A percentile compares a stretch with the other conserved stretches of the same genome.
Conservation (phyloP, 2,797 vertebrate species). For the Clarias fuscus region DNA sequence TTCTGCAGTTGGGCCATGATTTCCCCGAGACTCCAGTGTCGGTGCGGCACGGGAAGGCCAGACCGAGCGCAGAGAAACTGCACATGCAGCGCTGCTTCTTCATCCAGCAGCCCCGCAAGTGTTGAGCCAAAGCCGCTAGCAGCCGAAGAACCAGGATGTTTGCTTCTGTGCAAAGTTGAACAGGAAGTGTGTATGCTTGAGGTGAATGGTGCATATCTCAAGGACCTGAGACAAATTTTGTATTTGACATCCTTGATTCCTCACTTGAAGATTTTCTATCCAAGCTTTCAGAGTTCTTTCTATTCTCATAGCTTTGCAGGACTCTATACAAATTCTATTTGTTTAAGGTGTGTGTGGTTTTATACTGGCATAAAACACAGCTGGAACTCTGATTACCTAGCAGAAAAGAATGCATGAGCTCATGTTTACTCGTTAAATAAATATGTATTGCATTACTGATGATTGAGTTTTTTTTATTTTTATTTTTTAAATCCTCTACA, state of each 20-base stretch:
- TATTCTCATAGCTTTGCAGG: not conserved
- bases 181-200: conserved; percentile 50
- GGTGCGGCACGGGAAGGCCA: conserved; percentile 81
- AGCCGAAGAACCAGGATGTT: conserved; percentile 22
- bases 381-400: conserved; percentile 18
- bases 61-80: conserved; percentile 83
- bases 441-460: conserved; percentile 45
- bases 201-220: conserved; percentile 29
- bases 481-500: too few relatives aligned
- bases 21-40: conserved; percentile 83
- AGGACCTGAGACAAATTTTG: conserved; percentile 34
- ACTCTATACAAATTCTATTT: conserved; percentile 18
- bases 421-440: conserved; percentile 59
- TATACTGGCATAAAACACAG: not conserved
- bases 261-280: not conserved
- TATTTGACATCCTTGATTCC: not conserved
- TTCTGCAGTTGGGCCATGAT: conserved; percentile 82
- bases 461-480: not conserved
- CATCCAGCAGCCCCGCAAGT: conserved; percentile 94
- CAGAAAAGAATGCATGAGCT: conserved; percentile 48
- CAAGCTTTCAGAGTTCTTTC: not conserved
- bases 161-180: conserved; percentile 50
- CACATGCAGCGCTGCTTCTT: conserved; percentile 73
- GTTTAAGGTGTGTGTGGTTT: conserved; percentile 14
- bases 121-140: conserved; percentile 64